Evolutionary conservation across 2,888 invertebrate species (phyloP).

Genomic region (Patella ulyssiponensis): DNA sequence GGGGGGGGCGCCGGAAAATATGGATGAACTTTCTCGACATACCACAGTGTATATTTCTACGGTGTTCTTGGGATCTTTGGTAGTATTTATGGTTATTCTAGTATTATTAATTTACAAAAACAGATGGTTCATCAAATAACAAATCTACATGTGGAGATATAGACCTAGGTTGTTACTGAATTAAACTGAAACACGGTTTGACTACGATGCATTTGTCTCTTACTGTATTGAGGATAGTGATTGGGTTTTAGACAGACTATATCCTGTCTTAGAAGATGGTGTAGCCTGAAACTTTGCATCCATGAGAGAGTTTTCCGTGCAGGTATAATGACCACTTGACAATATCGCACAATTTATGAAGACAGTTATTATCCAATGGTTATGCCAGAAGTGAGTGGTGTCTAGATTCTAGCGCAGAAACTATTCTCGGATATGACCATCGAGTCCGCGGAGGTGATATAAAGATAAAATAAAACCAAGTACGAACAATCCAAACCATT

Average conservation of each 20-base stretch:
- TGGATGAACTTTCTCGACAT: background rate
- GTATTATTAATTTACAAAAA: slow-evolving; percentile 14
- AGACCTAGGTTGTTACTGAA: slow-evolving; percentile 41
- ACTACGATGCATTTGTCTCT: slow-evolving; percentile 81
- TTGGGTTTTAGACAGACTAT: slow-evolving; percentile 79
- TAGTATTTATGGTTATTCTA: background rate
- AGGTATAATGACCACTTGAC: slow-evolving; percentile 79
- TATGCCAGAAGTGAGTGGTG: slow-evolving; percentile 83
- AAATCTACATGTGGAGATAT: slow-evolving; percentile 2
- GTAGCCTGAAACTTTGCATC: slow-evolving; percentile 74
- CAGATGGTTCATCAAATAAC: slow-evolving; percentile 13
- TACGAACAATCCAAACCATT: too few relatives aligned
- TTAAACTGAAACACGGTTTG: background rate
- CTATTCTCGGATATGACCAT: slow-evolving; percentile 70
- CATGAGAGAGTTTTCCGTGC: slow-evolving; percentile 83
- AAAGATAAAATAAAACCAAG: too few relatives aligned
- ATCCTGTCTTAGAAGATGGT: slow-evolving; percentile 78
- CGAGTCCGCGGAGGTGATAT: slow-evolving; percentile 79
- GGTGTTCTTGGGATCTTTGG: background rate
- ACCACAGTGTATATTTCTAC: background rate
- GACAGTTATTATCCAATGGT: slow-evolving; percentile 78
- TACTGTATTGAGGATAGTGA: slow-evolving; percentile 79
- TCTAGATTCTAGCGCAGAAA: slow-evolving; percentile 81
- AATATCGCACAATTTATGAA: slow-evolving; percentile 82
- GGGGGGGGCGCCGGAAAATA: too few relatives aligned